Base-by-base conservation (phyloP, 2,888 invertebrate species). In the Charanyca ferruginea region DNA sequence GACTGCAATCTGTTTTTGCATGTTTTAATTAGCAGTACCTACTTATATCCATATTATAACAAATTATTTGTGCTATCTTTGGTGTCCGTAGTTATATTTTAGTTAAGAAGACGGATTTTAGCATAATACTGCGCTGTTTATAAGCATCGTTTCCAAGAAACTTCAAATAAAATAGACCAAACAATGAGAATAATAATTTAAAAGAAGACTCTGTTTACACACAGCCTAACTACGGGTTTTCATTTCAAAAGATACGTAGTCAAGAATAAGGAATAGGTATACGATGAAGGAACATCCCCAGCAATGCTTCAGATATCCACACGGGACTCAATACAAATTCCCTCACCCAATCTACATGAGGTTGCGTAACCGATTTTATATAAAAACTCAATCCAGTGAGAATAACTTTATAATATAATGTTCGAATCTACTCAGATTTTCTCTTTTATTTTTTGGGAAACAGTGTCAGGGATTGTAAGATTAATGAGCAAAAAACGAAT, bases 321-420 rank as follows among this genome's bases (percentile, higher is more conserved):
- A 72, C 66, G 89, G 88, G 90, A 85, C 86, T 80, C 74, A 81
- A 86, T 80, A 85, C 81, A 85, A 89, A 87, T 82, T 88, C 87
- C 90, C 90, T 84, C 70, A 85, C 70, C 85, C 87, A 90, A 91
- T 91, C 87, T 89, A 78, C 85, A 86, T 82, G 76, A 85, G 81
- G 83, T 84, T 76, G 70, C 66, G 74, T 80, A 87, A 87, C 82
- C 81, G 85, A 84, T 85, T 88, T 88, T 66, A 71, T 77, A 83
- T 77, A 81, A 85, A 58, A 84, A 85, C 80, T 75, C 77, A 77
- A 74, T 68, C 62, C 72, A 68, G 52, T 28, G 67, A 76, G 66
- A 69, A 73, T 62, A 47, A 61, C 44, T 65, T 62, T 66, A 66
- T 65, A 53, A 66, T 66, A 49, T 49, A 64, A 66, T 48, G 54